Evolutionary conservation across 1,140 invertebrate species (phyloP), one percentile per base, ranked within the genome.

Genomic region (Ooceraea biroi): DNA sequence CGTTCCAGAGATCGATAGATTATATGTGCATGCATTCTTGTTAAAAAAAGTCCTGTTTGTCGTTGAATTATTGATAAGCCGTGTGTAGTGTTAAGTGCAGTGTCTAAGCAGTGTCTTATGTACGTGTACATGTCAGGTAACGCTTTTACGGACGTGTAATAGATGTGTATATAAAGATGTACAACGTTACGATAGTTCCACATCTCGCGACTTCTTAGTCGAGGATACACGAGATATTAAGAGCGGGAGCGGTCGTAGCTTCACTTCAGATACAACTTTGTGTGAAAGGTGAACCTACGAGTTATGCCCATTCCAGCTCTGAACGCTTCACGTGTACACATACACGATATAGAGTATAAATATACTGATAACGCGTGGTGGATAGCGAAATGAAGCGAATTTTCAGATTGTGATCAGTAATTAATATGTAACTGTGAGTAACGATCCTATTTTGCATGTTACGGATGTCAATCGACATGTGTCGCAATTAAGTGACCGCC

Each of bases 11-110:
- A 36, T 61, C 22, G 41, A 57, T 44, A 78, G 44, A 65, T 52
- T 68, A 55, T 68, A 66, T 80, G 60, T 65, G 73, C 52, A 85
- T 82, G 85, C 36, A 82, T 69, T 61, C 46, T 50, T 57, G 52
- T 82, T 87, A 58, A 48, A 85, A 48, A 85, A 36, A 36, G 36
- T 58, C 57, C 52, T 74, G 41, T 85, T 55, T 57, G 44, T 85
- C 80, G 61, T 78, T 78, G 41, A 85, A 73, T 85, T 85, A 85
- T 46, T 69, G 57, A 63, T 76, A 14, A 48, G 65, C 48, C 60
- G 44, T 74, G 22, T 48, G 50, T 69, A 36, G 60, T 68, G 12
- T 74, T 74, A 82, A 36, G 36, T 7, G 61, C 48, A 55, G 41
- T 14, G 25, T 50, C 65, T 41, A 48, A 86, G 52, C 30, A 58